These are phyloP conservation scores for Cerastis leucographa DNA, from an alignment of 2,888 invertebrate species.

Conservation along the genomic window DNA sequence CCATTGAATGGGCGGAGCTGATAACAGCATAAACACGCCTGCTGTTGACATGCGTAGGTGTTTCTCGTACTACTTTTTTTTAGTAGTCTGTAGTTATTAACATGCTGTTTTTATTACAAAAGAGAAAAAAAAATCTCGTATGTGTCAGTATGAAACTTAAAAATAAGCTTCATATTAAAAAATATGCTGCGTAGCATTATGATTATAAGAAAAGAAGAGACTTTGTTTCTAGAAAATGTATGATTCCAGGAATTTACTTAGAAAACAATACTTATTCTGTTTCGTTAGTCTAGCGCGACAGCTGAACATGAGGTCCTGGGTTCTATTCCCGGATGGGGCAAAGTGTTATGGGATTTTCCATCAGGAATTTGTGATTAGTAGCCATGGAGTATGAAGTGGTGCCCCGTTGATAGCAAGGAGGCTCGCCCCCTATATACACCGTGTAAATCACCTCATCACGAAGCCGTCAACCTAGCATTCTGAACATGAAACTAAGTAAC, in stretches of 20 bases:
- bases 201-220: neutral
- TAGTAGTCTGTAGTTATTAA: neutral
- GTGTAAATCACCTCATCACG: no score
- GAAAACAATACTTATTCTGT: neutral
- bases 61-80: conserved; percentile 13
- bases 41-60: conserved; percentile 47
- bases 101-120: neutral
- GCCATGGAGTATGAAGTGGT: neutral
- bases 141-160: neutral
- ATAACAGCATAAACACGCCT: conserved; percentile 47
- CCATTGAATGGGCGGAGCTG: conserved; percentile 60
- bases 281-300: neutral
- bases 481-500: no score
- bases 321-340: neutral
- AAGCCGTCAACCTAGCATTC: no score
- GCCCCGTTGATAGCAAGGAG: neutral
- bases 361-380: neutral
- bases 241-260: neutral
- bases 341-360: neutral
- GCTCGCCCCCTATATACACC: neutral
- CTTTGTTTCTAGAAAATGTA: neutral
- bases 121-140: neutral
- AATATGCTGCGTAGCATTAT: neutral
- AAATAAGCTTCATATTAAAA: neutral
- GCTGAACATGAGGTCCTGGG: neutral